Evolutionary conservation across 2,888 invertebrate species (phyloP).

Genomic region (Calameuta filiformis): DNA sequence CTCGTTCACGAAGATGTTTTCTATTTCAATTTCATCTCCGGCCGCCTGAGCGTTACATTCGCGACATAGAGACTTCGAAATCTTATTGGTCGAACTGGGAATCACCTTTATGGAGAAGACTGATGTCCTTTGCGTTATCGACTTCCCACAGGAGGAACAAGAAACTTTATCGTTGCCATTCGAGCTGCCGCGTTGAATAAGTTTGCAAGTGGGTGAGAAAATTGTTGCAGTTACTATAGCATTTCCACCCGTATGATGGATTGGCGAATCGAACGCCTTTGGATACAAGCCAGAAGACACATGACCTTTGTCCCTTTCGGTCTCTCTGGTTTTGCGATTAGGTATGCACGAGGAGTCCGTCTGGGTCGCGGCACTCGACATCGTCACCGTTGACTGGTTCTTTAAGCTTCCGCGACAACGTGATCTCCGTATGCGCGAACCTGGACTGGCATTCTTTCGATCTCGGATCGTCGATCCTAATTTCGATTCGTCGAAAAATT

Average conservation of each 20-base stretch:
- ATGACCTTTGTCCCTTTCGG: slow-evolving; percentile 17
- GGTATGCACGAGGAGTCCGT: slow-evolving; percentile 22
- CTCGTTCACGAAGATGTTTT: neutral
- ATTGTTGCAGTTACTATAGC: neutral
- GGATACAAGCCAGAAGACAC: slow-evolving; percentile 24
- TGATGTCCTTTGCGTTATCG: neutral
- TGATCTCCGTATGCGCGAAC: slow-evolving; percentile 20
- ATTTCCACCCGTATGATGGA: neutral
- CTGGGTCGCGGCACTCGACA: slow-evolving; percentile 26
- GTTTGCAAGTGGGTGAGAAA: neutral
- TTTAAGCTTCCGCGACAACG: slow-evolving; percentile 19
- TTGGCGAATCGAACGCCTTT: slow-evolving; percentile 9
- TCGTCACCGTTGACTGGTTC: slow-evolving; percentile 31
- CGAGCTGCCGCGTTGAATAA: neutral
- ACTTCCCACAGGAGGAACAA: neutral
- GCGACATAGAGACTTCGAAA: neutral
- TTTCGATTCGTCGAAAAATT: neutral
- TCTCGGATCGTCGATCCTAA: slow-evolving; percentile 14
- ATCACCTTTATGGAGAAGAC: neutral
- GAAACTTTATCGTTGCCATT: neutral
- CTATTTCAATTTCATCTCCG: neutral
- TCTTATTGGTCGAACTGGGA: neutral
- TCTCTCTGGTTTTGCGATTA: slow-evolving; percentile 16
- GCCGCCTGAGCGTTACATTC: neutral
- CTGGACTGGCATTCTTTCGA: slow-evolving; percentile 20